Evolutionary conservation across 1,140 invertebrate genomes (phyloP).

Genomic region (Pristionchus pacificus): DNA sequence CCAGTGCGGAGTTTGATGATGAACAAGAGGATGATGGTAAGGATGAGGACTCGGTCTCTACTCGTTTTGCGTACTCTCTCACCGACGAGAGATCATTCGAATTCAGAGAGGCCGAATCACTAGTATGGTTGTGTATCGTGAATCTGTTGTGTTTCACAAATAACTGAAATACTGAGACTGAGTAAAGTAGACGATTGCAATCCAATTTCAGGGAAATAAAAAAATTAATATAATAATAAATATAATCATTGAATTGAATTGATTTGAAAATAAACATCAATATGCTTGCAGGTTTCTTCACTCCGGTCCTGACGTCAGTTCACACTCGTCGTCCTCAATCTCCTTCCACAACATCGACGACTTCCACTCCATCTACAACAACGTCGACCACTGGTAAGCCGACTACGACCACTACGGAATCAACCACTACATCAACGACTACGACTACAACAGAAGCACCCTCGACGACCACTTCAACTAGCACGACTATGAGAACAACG

Average conservation of each 20-base stretch:
- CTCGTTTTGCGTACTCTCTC: too few relatives aligned
- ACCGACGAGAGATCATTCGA: too few relatives aligned
- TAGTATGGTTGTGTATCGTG: neutral
- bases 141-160: neutral
- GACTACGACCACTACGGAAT: constrained; percentile 10
- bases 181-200: neutral
- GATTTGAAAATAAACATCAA: too few relatives aligned
- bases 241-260: neutral
- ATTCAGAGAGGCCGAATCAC: too few relatives aligned
- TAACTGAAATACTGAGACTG: neutral
- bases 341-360: neutral
- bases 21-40: neutral
- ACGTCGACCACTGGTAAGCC: neutral
- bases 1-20: constrained; percentile 8
- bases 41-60: neutral
- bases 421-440: constrained; percentile 1
- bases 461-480: constrained; percentile 3
- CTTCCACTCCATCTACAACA: neutral
- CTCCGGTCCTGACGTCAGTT: constrained; percentile 24
- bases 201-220: neutral
- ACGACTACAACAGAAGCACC: constrained; percentile 12
- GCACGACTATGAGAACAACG: neutral
- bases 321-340: neutral
- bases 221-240: neutral
- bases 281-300: constrained; percentile 39